Evolutionary conservation across 1,140 invertebrate genomes (phyloP).

Genomic region (Caenorhabditis brenneri): DNA sequence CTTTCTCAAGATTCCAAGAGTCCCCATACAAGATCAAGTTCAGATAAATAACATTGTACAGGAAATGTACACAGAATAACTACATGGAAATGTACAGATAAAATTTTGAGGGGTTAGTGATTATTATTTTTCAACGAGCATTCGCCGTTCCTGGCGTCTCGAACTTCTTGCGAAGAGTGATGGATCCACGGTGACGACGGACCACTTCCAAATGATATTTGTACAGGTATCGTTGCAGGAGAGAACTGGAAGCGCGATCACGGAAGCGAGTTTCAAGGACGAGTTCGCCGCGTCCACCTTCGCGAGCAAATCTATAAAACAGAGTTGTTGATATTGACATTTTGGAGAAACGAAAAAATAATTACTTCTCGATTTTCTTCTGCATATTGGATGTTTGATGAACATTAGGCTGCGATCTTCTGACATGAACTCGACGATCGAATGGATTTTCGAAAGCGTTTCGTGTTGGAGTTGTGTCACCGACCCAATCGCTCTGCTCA

Average conservation of each 20-base stretch:
- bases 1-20: too few relatives aligned
- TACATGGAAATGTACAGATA: neutral
- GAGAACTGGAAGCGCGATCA: constrained; percentile 1
- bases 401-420: constrained; percentile 11
- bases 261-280: neutral
- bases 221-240: constrained; percentile 25
- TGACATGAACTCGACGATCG: neutral
- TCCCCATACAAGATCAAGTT: neutral
- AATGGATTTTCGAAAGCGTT: neutral
- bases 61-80: neutral
- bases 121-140: neutral
- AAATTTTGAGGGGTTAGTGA: neutral
- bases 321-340: neutral
- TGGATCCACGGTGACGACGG: constrained; percentile 38
- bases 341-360: neutral
- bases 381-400: constrained; percentile 27
- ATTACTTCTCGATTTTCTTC: constrained; percentile 35
- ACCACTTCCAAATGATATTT: constrained; percentile 50
- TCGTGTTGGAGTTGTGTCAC: neutral
- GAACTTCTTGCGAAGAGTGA: constrained; percentile 43
- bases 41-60: neutral
- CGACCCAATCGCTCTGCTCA: constrained; percentile 50
- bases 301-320: constrained; percentile 8
- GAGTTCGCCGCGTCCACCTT: constrained; percentile 15
- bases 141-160: neutral